Evolutionary conservation across 2,797 vertebrate species (phyloP).

Genomic region (Botia kubotai): DNA sequence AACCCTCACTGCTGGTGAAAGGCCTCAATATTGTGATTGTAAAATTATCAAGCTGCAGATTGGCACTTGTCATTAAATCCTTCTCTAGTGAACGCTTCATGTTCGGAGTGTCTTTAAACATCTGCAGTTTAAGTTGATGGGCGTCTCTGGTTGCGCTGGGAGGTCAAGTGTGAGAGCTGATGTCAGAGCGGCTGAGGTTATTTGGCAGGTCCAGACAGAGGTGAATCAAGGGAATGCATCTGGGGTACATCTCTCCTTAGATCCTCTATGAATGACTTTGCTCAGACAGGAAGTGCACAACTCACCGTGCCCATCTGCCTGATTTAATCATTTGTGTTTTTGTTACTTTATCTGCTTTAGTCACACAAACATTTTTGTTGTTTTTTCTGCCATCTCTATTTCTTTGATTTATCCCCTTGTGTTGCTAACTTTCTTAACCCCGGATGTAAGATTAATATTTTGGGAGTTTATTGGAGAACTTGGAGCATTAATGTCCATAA

Average conservation of each 20-base stretch:
- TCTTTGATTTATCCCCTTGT: background rate
- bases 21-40: background rate
- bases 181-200: slow-evolving; percentile 38
- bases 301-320: background rate
- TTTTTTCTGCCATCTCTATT: background rate
- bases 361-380: background rate
- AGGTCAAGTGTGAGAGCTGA: slow-evolving; percentile 48
- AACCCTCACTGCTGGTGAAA: background rate
- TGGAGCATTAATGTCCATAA: slow-evolving; percentile 58
- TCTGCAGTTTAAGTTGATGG: slow-evolving; percentile 18
- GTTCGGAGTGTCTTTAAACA: background rate
- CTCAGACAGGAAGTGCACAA: slow-evolving; percentile 28
- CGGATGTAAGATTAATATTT: slow-evolving; percentile 54
- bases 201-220: slow-evolving; percentile 42
- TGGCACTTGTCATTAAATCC: background rate
- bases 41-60: background rate
- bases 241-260: slow-evolving; percentile 14
- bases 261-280: slow-evolving; percentile 37
- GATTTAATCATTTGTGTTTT: background rate
- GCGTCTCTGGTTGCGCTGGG: slow-evolving; percentile 4
- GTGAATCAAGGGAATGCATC: slow-evolving; percentile 54
- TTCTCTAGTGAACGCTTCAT: background rate
- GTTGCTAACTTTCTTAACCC: background rate
- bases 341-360: background rate
- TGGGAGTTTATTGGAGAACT: slow-evolving; percentile 54